Conservation (phyloP, 1,140 invertebrate genomes). For the Lasioglossum baleicum region DNA sequence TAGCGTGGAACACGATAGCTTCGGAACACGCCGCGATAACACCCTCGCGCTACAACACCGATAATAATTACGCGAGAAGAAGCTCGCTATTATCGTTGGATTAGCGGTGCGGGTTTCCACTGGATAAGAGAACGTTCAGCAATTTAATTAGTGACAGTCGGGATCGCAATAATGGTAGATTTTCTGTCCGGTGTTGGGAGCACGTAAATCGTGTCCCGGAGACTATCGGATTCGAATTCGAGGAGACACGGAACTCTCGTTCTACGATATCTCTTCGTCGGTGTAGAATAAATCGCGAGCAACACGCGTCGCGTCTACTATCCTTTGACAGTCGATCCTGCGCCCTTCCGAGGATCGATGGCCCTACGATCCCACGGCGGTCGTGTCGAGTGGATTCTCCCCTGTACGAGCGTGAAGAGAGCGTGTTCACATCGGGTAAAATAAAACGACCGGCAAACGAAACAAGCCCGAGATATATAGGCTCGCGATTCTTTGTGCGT, state of each 20-base stretch:
- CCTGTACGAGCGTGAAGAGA: background rate
- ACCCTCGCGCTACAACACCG: background rate
- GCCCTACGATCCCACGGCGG: background rate
- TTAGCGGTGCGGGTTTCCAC: background rate
- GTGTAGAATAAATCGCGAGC: background rate
- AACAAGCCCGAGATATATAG: background rate
- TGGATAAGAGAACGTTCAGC: background rate
- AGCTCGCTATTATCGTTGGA: background rate
- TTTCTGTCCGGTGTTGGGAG: too few species aligned
- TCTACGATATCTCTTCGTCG: background rate
- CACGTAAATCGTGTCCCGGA: too few species aligned
- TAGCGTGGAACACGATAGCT: background rate
- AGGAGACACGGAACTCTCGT: conserved; percentile 5
- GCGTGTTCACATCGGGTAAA: background rate
- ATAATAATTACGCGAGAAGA: background rate
- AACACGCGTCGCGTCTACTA: background rate
- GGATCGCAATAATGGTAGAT: too few species aligned
- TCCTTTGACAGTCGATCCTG: background rate
- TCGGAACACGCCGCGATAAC: background rate
- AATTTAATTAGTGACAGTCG: background rate
- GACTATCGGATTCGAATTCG: conserved; percentile 5
- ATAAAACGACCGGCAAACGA: too few species aligned
- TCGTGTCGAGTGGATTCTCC: background rate
- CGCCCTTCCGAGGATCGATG: background rate
- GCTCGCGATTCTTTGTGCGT: background rate